Percentiles rank a stretch among this genome's conserved stretches.
Evolutionary conservation across 2,888 invertebrate species (phyloP).

Genomic region (Rhimphoctona megacephalus): DNA sequence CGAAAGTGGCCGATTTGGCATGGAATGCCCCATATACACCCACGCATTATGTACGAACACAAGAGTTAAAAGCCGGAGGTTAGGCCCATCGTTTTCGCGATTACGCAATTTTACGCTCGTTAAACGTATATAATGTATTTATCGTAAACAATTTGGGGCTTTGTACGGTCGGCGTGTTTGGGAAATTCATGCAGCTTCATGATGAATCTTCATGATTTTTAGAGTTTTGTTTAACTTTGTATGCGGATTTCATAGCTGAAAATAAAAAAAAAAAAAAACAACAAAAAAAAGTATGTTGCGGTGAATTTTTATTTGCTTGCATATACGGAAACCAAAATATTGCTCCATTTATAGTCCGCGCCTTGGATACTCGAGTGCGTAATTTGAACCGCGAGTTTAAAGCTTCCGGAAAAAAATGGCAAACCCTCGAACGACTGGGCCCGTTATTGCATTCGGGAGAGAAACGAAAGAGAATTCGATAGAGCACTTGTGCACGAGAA

Average conservation of each 20-base stretch:
- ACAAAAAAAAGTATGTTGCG: neutral
- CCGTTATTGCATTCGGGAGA: conserved; percentile 51
- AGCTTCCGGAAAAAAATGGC: neutral
- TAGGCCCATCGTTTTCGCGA: conserved; percentile 50
- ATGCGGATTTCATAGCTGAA: neutral
- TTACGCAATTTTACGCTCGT: conserved; percentile 65
- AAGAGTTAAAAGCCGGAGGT: conserved; percentile 49
- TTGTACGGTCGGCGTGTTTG: neutral
- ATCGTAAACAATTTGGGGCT: neutral
- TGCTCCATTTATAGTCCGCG: neutral
- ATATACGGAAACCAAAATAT: neutral
- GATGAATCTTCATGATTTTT: neutral
- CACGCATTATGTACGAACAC: conserved; percentile 14
- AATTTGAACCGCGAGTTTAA: conserved; percentile 3
- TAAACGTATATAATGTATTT: conserved; percentile 51
- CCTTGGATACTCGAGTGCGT: conserved; percentile 9
- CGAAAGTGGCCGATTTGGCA: too few species aligned
- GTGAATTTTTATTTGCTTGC: neutral
- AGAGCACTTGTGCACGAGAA: conserved; percentile 10
- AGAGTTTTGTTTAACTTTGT: neutral
- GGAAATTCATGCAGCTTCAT: neutral
- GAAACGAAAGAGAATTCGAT: conserved; percentile 52
- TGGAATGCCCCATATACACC: neutral
- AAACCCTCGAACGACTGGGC: conserved; percentile 7
- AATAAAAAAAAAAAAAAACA: neutral